These are phyloP conservation scores for Mesorhabditis spiculigera DNA, from an alignment of 2,888 invertebrate species.

Conservation along the genomic window DNA sequence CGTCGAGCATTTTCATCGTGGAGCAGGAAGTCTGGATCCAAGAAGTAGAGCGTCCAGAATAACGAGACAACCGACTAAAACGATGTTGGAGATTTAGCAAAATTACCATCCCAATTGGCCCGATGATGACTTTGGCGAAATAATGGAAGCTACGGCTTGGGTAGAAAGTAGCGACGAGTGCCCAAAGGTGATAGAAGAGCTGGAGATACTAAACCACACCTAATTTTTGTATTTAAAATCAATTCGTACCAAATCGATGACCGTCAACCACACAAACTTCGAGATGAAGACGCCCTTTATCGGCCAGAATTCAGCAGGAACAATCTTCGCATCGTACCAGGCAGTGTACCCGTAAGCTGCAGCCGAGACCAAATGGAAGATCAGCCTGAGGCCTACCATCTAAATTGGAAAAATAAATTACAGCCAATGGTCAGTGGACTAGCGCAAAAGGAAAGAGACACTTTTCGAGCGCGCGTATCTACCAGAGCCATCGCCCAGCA, in stretches of 20 bases:
- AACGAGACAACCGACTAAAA: slow-evolving; percentile 47
- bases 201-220: slow-evolving; percentile 41
- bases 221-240: slow-evolving; percentile 12
- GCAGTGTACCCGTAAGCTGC: slow-evolving; percentile 30
- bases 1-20: slow-evolving; percentile 40
- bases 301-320: slow-evolving; percentile 26
- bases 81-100: background rate
- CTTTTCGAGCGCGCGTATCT: too few relatives aligned
- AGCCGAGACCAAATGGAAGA: slow-evolving; percentile 33
- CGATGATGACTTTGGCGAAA: slow-evolving; percentile 27
- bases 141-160: slow-evolving; percentile 25
- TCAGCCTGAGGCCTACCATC: slow-evolving; percentile 16
- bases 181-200: slow-evolving; percentile 43
- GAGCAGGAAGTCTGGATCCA: slow-evolving; percentile 43
- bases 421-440: too few relatives aligned
- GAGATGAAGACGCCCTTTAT: slow-evolving; percentile 40
- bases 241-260: slow-evolving; percentile 43
- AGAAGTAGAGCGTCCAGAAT: slow-evolving; percentile 47
- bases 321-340: slow-evolving; percentile 32
- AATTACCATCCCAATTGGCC: slow-evolving; percentile 35
- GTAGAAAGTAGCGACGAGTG: slow-evolving; percentile 25
- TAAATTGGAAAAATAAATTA: slow-evolving; percentile 8
- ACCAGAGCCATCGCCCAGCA: too few relatives aligned
- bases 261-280: slow-evolving; percentile 53
- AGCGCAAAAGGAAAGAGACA: too few relatives aligned